Conservation (phyloP, 2,888 invertebrate genomes). For the Bhutanitis thaidina region DNA sequence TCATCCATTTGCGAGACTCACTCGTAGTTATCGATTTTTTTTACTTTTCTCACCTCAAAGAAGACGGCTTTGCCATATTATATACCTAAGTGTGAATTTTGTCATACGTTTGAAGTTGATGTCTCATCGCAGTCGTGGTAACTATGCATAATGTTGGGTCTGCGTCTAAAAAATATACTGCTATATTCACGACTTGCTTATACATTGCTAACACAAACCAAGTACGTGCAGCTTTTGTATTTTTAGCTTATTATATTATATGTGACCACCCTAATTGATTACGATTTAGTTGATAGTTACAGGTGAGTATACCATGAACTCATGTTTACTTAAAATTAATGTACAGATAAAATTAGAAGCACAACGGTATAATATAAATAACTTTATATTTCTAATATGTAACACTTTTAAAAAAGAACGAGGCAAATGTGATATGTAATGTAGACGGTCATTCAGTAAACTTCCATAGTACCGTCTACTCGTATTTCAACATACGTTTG, state of each 20-base stretch:
- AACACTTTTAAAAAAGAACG: slow-evolving; percentile 1
- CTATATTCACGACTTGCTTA: no score
- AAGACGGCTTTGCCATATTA: no score
- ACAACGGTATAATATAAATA: slow-evolving; percentile 12
- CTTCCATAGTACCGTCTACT: slow-evolving; percentile 27
- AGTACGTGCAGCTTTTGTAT: neutral
- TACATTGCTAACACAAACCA: neutral
- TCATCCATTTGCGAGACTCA: no score
- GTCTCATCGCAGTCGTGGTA: no score
- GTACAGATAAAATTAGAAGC: slow-evolving; percentile 18
- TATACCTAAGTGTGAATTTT: no score
- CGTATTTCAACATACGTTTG: slow-evolving; percentile 29
- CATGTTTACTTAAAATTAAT: slow-evolving; percentile 13
- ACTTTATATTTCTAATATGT: slow-evolving; percentile 23
- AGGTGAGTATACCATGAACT: slow-evolving; percentile 17
- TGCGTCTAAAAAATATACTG: no score
- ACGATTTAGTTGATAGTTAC: slow-evolving; percentile 4
- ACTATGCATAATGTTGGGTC: no score
- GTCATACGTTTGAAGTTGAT: no score
- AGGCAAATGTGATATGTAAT: slow-evolving; percentile 18
- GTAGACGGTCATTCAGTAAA: slow-evolving; percentile 27
- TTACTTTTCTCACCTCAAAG: no score
- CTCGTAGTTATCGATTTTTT: no score
- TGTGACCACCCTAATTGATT: slow-evolving; percentile 5
- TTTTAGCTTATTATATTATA: neutral